Conservation (phyloP, 2,797 vertebrate genomes). For the Acanthis flammea region DNA sequence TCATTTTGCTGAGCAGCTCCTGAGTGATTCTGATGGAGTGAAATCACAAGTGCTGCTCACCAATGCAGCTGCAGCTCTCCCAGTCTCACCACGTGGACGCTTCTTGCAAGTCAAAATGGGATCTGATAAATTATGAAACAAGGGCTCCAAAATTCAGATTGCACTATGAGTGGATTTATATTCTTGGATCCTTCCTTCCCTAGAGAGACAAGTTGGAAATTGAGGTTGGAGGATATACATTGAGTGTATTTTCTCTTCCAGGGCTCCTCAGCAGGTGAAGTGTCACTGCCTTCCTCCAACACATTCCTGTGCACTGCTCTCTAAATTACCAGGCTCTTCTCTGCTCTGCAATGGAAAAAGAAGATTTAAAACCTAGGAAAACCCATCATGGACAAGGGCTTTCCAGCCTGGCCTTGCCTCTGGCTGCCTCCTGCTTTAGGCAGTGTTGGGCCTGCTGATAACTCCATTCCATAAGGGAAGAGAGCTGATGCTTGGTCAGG, state of each 20-base stretch:
- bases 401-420: neutral
- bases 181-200: neutral
- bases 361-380: neutral
- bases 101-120: neutral
- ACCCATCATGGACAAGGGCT: neutral
- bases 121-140: slow-evolving; percentile 3
- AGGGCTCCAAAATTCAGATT: neutral
- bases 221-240: neutral
- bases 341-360: neutral
- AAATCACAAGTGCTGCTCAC: neutral
- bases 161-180: neutral
- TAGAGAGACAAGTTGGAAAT: neutral
- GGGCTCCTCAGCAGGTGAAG: neutral
- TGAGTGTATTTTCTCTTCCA: neutral
- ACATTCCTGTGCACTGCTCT: neutral
- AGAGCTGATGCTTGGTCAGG: neutral
- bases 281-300: neutral
- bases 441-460: neutral
- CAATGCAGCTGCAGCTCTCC: neutral
- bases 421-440: neutral
- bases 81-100: neutral
- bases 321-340: slow-evolving; percentile 4
- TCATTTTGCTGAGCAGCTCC: slow-evolving; percentile 4
- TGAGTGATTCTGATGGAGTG: slow-evolving; percentile 9
- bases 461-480: neutral